A percentile compares a stretch with the other conserved stretches of the same genome.
These are phyloP conservation scores for Strix occidentalis DNA, from an alignment of 2,797 vertebrate species.

Conservation along the genomic window DNA sequence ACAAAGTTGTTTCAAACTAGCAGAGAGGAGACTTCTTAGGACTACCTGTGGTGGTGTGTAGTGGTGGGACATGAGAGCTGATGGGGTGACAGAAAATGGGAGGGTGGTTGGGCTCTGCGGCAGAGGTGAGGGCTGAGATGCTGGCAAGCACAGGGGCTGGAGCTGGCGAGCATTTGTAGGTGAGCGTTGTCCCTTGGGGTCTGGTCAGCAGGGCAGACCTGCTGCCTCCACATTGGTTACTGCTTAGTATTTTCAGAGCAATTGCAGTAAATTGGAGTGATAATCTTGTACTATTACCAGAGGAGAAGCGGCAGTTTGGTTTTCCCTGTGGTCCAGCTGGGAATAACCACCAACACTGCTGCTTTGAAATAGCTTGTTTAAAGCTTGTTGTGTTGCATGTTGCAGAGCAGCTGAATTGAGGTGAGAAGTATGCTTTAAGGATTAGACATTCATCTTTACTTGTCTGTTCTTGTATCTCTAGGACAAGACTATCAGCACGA, in stretches of 20 bases:
- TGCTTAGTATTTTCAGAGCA: background rate
- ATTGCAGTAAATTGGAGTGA: background rate
- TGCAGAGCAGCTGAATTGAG: background rate
- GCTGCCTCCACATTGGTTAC: background rate
- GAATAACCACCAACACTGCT: background rate
- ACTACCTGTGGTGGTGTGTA: background rate
- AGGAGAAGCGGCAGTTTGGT: background rate
- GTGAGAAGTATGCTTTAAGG: background rate
- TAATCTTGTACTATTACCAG: background rate
- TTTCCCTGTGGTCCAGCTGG: background rate
- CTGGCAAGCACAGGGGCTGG: background rate
- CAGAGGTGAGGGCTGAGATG: background rate
- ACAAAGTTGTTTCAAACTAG: background rate
- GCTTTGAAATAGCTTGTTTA: background rate
- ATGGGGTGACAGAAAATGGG: background rate
- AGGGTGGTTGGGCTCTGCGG: background rate
- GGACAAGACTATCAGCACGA: constrained; percentile 90
- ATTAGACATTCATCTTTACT: background rate
- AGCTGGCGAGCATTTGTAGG: background rate
- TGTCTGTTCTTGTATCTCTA: constrained; percentile 41
- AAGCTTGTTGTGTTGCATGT: background rate
- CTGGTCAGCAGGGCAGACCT: background rate
- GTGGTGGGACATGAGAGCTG: background rate
- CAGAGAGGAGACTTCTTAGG: background rate
- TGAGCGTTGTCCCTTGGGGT: background rate